Evolutionary conservation across 2,888 invertebrate genomes (phyloP), one percentile per base, ranked within the genome.

Genomic region (Gandaritis pyraliata): DNA sequence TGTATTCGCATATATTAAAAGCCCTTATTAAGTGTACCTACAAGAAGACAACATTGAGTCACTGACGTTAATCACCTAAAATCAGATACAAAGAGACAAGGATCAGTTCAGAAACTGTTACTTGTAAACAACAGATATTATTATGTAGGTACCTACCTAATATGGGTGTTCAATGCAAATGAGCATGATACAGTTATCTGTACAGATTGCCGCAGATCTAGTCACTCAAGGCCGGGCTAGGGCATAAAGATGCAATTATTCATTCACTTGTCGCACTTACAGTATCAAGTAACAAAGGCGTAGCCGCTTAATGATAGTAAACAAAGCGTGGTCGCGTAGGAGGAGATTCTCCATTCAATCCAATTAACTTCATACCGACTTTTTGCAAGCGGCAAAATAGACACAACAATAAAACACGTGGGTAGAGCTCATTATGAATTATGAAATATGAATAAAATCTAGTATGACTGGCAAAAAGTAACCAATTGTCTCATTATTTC

Each of bases 261-360:
- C 65, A 70, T 69, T 51, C 58, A 65, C 61, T 58, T 65, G 68
- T 69, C 57, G 56, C 57, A 61, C 57, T 62, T 61, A 65, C 53
- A 61, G 63, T 61, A 62, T 63, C 64, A 67, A 64, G 64, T 51
- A 68, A 66, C 68, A 66, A 66, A 78, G 76, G 70, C 71, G 65
- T 66, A 69, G 69, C 66, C 52, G 69, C 74, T 75, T 74, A 73
- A 72, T 71, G 73, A 70, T 71, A 69, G 79, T 85, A 87, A 87
- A 90, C 88, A 89, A 90, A 89, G 84, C 77, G 75, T 72, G 73
- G 73, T 82, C 80, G 83, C 72, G 90, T 90, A 82, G 91, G 91
- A 75, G 74, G 85, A 80, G 81, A 84, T 82, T 78, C 81, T 80
- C 82, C 82, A 87, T 88, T 88, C 80, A 86, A 85, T 83, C 86